Conservation (phyloP, 2,113 vertebrate genomes). For the Melanotaenia duboulayi region DNA sequence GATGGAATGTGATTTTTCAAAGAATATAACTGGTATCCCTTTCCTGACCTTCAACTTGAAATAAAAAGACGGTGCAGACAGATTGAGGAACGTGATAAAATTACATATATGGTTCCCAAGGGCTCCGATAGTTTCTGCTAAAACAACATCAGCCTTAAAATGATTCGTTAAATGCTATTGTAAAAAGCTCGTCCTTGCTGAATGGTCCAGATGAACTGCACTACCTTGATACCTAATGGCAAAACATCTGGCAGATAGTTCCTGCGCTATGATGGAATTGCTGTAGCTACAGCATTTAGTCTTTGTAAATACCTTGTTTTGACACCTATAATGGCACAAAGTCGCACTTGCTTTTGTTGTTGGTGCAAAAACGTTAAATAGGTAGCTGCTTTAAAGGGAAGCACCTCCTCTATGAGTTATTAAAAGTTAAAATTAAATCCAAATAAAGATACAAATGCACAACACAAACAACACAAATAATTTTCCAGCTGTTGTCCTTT, state of each 20-base stretch:
- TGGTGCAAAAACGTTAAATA: conserved; percentile 40
- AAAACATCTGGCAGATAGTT: conserved; percentile 75
- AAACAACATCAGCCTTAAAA: conserved; percentile 56
- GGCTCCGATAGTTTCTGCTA: conserved; percentile 41
- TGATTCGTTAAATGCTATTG: conserved; percentile 57
- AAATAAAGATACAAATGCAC: conserved; percentile 26
- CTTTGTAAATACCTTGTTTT: conserved; percentile 68
- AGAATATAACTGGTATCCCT: conserved; percentile 2
- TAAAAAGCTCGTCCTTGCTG: conserved; percentile 57
- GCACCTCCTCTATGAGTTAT: conserved; percentile 30
- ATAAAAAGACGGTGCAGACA: conserved; percentile 39
- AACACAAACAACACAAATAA: conserved; percentile 6
- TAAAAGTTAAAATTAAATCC: conserved; percentile 41
- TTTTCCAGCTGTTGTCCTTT: conserved; percentile 11
- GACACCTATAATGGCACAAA: conserved; percentile 57
- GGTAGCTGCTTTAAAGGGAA: conserved; percentile 20
- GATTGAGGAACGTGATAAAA: conserved; percentile 61
- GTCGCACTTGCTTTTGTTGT: conserved; percentile 42
- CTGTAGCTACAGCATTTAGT: conserved; percentile 54
- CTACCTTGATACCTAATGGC: conserved; percentile 62
- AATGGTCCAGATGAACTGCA: conserved; percentile 49
- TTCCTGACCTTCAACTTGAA: conserved; percentile 65
- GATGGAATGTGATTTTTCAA: conserved; percentile 15
- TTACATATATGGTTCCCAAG: conserved; percentile 51
- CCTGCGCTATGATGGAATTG: conserved; percentile 40